Conservation (phyloP, 2,888 invertebrate genomes). For the Bombyx huttoni region DNA sequence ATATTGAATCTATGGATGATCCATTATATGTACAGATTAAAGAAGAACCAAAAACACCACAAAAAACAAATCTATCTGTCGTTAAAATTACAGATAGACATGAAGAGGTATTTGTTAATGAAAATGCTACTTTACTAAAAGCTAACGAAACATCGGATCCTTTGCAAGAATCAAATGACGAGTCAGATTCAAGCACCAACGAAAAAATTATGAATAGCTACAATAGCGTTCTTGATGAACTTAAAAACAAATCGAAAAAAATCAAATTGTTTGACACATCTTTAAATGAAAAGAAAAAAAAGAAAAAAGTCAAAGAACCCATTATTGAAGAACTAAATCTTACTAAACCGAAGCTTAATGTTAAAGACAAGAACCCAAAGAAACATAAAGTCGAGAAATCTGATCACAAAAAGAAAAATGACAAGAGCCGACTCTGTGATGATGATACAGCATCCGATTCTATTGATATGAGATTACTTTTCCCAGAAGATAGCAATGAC, state of each 20-base stretch:
- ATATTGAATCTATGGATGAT: conserved; percentile 24
- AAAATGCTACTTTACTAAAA: conserved; percentile 27
- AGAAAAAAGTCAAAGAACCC: conserved; percentile 24
- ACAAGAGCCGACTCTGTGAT: conserved; percentile 6
- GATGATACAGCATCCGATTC: conserved; percentile 38
- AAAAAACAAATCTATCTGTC: conserved; percentile 32
- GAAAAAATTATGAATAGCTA: conserved; percentile 49
- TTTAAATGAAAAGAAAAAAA: conserved; percentile 38
- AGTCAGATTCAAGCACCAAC: conserved; percentile 35
- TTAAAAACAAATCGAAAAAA: conserved; percentile 30
- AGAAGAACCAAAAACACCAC: conserved; percentile 44
- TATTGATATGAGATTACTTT: conserved; percentile 45
- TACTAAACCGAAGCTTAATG: conserved; percentile 27
- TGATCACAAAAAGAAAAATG: conserved; percentile 8
- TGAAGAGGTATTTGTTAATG: conserved; percentile 32
- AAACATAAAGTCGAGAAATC: conserved; percentile 6
- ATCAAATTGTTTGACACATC: conserved; percentile 35
- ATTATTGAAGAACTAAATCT: conserved; percentile 52
- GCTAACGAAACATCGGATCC: conserved; percentile 37
- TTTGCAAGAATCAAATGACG: conserved; percentile 24
- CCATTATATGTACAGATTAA: conserved; percentile 37
- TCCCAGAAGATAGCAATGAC: conserved; percentile 50
- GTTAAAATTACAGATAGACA: conserved; percentile 32
- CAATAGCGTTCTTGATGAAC: conserved; percentile 37
- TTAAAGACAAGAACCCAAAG: not conserved